These are phyloP conservation scores for Scelioninae gen. 1 DNA, from an alignment of 2,888 invertebrate species.

Conservation along the genomic window DNA sequence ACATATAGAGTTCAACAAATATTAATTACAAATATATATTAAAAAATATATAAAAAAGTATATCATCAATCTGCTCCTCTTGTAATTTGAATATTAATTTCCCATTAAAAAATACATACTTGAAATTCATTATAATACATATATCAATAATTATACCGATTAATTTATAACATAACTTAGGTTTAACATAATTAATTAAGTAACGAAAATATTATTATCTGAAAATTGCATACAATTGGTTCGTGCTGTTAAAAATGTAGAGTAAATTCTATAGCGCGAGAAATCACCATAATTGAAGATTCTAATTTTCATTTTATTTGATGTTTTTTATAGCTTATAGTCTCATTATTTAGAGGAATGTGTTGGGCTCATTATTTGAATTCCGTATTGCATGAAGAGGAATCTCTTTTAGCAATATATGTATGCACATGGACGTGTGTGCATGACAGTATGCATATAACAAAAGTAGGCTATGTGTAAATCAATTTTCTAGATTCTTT, in stretches of 20 bases:
- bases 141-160: too few relatives aligned
- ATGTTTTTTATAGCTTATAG: slow-evolving; percentile 16
- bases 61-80: too few relatives aligned
- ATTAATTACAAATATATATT: too few relatives aligned
- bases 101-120: too few relatives aligned
- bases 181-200: too few relatives aligned
- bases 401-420: slow-evolving; percentile 48
- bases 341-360: slow-evolving; percentile 44
- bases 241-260: not conserved
- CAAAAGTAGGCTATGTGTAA: slow-evolving; percentile 33
- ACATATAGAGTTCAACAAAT: too few relatives aligned
- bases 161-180: too few relatives aligned
- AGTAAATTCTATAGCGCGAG: not conserved
- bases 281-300: slow-evolving; percentile 5
- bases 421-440: slow-evolving; percentile 17
- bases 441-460: slow-evolving; percentile 18
- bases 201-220: not conserved
- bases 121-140: too few relatives aligned
- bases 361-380: slow-evolving; percentile 59
- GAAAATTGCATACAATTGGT: not conserved
- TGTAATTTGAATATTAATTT: not conserved
- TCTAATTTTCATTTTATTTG: slow-evolving; percentile 42
- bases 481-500: slow-evolving; percentile 47
- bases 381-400: slow-evolving; percentile 50
- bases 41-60: too few relatives aligned